Conservation (phyloP, 2,113 vertebrate genomes). For the Microtus oregoni region DNA sequence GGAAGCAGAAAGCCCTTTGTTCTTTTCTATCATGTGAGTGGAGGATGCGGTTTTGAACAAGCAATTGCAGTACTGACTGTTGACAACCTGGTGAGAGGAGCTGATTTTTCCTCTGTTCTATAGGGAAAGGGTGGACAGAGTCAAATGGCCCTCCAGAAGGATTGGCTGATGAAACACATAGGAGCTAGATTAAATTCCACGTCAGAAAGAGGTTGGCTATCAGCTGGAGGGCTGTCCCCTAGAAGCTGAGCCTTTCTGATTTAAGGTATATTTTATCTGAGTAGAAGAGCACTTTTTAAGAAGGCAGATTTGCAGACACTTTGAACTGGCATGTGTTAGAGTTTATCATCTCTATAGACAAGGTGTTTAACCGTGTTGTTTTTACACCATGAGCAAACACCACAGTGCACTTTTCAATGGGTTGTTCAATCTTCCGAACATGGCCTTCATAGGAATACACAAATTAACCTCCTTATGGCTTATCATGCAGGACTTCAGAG, state of each 20-base stretch:
- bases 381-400: slow-evolving; percentile 5
- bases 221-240: background rate
- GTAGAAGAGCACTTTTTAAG: background rate
- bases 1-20: background rate
- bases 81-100: background rate
- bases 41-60: background rate
- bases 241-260: background rate
- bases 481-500: slow-evolving; percentile 47
- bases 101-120: slow-evolving; percentile 6
- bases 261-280: slow-evolving; percentile 7
- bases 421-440: background rate
- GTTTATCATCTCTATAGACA: background rate
- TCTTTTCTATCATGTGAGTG: background rate
- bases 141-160: background rate
- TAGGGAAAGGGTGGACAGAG: background rate
- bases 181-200: background rate
- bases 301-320: background rate
- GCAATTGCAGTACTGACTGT: background rate
- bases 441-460: background rate
- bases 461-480: background rate
- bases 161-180: background rate
- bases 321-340: background rate
- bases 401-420: background rate
- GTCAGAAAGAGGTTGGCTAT: background rate
- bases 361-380: background rate